These are phyloP conservation scores for Rhizomys pruinosus DNA, from an alignment of 2,113 vertebrate genomes.

Conservation along the genomic window DNA sequence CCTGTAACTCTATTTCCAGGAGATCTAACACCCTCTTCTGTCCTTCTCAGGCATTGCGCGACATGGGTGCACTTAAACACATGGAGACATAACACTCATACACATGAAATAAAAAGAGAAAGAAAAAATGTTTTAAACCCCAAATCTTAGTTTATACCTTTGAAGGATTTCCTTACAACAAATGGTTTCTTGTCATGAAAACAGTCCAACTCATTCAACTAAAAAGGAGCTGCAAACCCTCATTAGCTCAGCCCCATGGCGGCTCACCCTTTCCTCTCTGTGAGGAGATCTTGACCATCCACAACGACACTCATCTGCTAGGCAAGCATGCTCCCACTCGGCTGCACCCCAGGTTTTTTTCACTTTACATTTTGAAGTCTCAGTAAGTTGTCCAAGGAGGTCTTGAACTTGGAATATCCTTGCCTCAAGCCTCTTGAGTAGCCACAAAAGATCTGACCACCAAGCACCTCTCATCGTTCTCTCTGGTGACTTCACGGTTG, in stretches of 20 bases:
- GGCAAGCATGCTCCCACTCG: background rate
- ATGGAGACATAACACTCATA: too few relatives aligned
- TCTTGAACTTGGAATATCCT: background rate
- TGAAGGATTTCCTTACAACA: background rate
- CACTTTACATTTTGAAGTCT: background rate
- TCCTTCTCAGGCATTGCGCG: too few relatives aligned
- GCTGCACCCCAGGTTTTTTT: background rate
- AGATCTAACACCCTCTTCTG: too few relatives aligned
- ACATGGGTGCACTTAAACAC: too few relatives aligned
- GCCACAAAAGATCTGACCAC: background rate
- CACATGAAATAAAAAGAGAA: too few relatives aligned
- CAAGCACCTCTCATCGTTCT: background rate
- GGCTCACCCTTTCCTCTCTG: background rate
- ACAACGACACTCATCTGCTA: background rate
- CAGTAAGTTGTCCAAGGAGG: background rate
- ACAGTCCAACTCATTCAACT: background rate
- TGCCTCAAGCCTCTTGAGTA: background rate
- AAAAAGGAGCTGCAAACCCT: background rate
- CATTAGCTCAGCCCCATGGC: background rate
- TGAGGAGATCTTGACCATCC: background rate
- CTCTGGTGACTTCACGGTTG: background rate
- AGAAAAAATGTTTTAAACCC: too few relatives aligned
- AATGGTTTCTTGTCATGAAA: background rate
- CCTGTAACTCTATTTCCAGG: too few relatives aligned
- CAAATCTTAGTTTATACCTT: conserved; percentile 13